These are phyloP conservation scores for Zootermopsis nevadensis DNA, from an alignment of 2,888 invertebrate species.

Conservation along the genomic window DNA sequence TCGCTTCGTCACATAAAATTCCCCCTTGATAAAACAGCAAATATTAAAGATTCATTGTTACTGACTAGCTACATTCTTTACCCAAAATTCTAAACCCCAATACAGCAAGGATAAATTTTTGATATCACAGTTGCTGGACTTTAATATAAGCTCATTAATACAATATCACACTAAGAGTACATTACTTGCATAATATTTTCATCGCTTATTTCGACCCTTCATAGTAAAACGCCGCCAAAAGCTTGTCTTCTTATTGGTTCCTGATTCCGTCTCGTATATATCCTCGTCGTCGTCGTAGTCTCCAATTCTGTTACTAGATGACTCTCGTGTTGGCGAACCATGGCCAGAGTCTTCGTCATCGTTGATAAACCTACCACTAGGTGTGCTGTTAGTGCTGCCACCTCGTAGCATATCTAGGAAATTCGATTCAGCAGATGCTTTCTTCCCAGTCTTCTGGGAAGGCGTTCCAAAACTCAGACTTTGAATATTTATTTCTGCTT, in stretches of 20 bases:
- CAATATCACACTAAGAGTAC: background rate
- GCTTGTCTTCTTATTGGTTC: slow-evolving; percentile 55
- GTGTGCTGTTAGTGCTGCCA: slow-evolving; percentile 61
- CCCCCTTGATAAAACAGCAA: background rate
- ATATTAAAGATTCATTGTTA: background rate
- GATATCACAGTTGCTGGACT: slow-evolving; percentile 29
- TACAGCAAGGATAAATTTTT: background rate
- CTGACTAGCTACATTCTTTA: background rate
- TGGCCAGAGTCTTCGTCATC: slow-evolving; percentile 62
- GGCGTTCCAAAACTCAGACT: slow-evolving; percentile 71
- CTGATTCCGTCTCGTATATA: slow-evolving; percentile 41
- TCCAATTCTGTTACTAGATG: slow-evolving; percentile 46
- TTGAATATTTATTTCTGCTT: slow-evolving; percentile 75
- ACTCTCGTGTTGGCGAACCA: slow-evolving; percentile 61
- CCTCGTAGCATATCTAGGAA: slow-evolving; percentile 76
- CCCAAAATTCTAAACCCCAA: background rate
- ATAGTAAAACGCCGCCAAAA: slow-evolving; percentile 73
- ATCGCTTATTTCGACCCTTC: slow-evolving; percentile 77
- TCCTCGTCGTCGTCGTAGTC: slow-evolving; percentile 50
- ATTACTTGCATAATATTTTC: slow-evolving; percentile 56
- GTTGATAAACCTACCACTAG: slow-evolving; percentile 55
- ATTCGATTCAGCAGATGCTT: slow-evolving; percentile 68
- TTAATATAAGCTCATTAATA: slow-evolving; percentile 15
- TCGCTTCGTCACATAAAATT: background rate
- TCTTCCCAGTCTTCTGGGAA: slow-evolving; percentile 64